Evolutionary conservation across 1,140 invertebrate species (phyloP), one percentile per base, ranked within the genome.

Genomic region (Wiebesia pumilae): DNA sequence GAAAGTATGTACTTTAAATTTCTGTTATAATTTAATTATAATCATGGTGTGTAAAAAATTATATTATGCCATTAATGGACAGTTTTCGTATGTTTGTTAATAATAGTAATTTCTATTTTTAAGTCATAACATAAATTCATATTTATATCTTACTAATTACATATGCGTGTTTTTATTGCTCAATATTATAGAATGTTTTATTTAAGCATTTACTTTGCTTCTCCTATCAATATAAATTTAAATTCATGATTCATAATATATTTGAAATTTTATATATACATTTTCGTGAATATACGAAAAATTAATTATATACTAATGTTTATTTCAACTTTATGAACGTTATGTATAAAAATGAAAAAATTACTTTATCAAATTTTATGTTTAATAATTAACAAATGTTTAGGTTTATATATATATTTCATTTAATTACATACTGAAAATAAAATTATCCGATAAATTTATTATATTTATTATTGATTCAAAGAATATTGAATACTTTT

Each of bases 201-300:
- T 47, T 83, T 83, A 19, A 69, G 30, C 24, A 47, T 67, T 71
- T 69, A 62, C 7, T 38, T 81, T 40, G 24, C 78, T 58, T n/a
- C 7, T 43, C 21, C 69, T 47, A 47, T 16, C 38, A 54, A 30
- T 51, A 33, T 69, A 69, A 4, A 69, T 62, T 3, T 69, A 69
- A 69, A 69, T 69, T 69, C 33, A 69, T 7, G 24, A 3, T 62
- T 27, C 27, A 27, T 14, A 62, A 27, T 4, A 27, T 27, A 62
- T 10, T 62, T 62, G 14, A 14, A 27, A 62, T 27, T 62, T 62
- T 62, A 27, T 62, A 27, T 27, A 62, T 62, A 27, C 27, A 27
- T 62, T 62, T 62, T 2, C 27, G 14, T 14, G 10, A 54, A 54
- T 16, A 16, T 2, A 16, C 19, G 19, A 54, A 54, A 54, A 54